These are phyloP conservation scores for Mythimna pallens DNA, from an alignment of 2,888 invertebrate genomes.

Conservation along the genomic window DNA sequence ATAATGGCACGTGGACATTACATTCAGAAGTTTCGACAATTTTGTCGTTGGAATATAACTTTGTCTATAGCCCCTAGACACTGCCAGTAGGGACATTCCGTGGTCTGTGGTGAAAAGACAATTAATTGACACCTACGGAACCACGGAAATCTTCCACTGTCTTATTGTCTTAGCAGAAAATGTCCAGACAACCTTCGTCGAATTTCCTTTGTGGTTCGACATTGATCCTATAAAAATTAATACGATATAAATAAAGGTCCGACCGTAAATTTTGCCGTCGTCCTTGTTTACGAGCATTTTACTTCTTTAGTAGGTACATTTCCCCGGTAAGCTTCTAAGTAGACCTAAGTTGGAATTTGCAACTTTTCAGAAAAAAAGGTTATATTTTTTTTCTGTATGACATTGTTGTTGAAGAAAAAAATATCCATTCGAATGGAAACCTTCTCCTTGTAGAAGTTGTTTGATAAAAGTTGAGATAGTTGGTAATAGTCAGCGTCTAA, in stretches of 20 bases:
- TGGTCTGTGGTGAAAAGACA: slow-evolving; percentile 6
- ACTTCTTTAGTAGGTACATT: slow-evolving; percentile 32
- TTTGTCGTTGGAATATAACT: not conserved
- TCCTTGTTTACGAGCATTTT: slow-evolving; percentile 65
- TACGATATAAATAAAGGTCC: slow-evolving; percentile 71
- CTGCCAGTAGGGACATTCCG: too few relatives aligned
- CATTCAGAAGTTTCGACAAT: not conserved
- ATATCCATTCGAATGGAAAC: not conserved
- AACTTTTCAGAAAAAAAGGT: not conserved
- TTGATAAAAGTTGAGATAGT: not conserved
- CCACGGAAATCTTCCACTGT: slow-evolving; percentile 11
- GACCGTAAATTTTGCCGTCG: slow-evolving; percentile 72
- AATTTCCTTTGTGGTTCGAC: slow-evolving; percentile 23
- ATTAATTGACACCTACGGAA: slow-evolving; percentile 24
- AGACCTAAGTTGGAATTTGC: slow-evolving; percentile 16
- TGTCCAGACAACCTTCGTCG: slow-evolving; percentile 29
- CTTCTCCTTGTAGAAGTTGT: not conserved
- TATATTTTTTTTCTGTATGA: not conserved
- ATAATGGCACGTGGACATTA: not conserved
- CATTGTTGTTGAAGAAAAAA: not conserved
- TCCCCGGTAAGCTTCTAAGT: slow-evolving; percentile 28
- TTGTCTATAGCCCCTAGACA: not conserved
- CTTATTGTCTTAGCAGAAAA: slow-evolving; percentile 50
- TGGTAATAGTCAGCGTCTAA: not conserved
- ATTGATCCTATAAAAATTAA: slow-evolving; percentile 47